phyloP scores from a whole-genome alignment of 2,888 invertebrate genomes.

The Salticus scenicus region DNA sequence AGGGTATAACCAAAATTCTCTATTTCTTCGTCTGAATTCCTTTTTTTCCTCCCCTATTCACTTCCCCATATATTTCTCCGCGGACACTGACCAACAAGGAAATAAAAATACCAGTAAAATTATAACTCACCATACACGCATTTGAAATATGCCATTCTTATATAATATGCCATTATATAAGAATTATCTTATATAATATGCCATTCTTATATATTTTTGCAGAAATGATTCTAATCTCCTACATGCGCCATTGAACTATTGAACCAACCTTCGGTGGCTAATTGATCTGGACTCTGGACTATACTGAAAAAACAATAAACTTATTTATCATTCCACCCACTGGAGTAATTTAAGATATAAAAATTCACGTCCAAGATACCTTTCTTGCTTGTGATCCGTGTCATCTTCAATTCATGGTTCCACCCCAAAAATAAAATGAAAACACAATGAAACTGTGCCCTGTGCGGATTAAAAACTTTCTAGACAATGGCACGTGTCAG shows the following conservation, averaged over 20 bases:
- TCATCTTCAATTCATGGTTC: background rate
- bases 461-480: background rate
- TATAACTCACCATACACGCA: no score
- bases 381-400: background rate
- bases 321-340: background rate
- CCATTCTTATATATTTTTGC: no score
- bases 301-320: background rate
- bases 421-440: background rate
- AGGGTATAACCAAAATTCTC: no score
- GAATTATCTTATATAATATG: no score
- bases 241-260: background rate
- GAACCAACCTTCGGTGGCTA: background rate
- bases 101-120: no score
- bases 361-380: background rate
- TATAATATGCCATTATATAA: no score
- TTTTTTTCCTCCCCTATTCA: no score
- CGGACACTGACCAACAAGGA: no score
- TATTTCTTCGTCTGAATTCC: no score
- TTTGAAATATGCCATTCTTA: no score
- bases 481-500: conserved; percentile 7
- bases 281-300: background rate
- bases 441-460: background rate
- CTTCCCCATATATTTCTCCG: no score
- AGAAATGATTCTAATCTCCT: no score
- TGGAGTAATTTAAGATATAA: background rate